Evolutionary conservation across 2,797 vertebrate genomes (phyloP).

Genomic region (Psittacula derbiana): DNA sequence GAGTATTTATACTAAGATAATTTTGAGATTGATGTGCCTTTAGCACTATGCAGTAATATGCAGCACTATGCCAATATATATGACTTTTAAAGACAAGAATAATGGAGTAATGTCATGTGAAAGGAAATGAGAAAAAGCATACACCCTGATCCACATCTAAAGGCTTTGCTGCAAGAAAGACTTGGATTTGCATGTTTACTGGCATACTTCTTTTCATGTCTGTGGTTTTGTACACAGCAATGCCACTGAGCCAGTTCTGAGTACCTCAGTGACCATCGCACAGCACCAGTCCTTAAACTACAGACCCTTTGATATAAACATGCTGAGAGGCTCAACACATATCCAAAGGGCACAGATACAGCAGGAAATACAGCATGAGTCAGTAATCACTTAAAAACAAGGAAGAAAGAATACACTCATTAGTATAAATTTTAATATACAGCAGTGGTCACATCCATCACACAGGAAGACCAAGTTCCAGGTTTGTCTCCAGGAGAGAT

Average conservation of each 20-base stretch:
- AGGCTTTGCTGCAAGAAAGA: not conserved
- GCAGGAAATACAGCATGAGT: not conserved
- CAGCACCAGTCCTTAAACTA: not conserved
- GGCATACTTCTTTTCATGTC: not conserved
- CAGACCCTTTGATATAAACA: not conserved
- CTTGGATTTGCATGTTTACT: not conserved
- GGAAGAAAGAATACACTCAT: not conserved
- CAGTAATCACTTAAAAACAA: not conserved
- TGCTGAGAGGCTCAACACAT: not conserved
- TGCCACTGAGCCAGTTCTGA: not conserved
- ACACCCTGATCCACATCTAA: conserved; percentile 11
- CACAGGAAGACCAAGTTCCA: not conserved
- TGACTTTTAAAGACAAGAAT: conserved; percentile 20
- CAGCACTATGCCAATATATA: not conserved
- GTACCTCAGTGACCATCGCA: not conserved
- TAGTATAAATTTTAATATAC: not conserved
- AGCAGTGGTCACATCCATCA: not conserved
- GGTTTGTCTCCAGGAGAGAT: not conserved
- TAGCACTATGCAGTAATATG: not conserved
- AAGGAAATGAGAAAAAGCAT: conserved; percentile 43
- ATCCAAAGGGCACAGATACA: not conserved
- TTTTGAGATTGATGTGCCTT: not conserved
- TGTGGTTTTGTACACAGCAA: not conserved
- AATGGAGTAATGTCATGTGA: conserved; percentile 24
- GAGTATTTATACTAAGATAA: not conserved